Conservation (phyloP, 2,888 invertebrate genomes). For the Cantharis rustica region DNA sequence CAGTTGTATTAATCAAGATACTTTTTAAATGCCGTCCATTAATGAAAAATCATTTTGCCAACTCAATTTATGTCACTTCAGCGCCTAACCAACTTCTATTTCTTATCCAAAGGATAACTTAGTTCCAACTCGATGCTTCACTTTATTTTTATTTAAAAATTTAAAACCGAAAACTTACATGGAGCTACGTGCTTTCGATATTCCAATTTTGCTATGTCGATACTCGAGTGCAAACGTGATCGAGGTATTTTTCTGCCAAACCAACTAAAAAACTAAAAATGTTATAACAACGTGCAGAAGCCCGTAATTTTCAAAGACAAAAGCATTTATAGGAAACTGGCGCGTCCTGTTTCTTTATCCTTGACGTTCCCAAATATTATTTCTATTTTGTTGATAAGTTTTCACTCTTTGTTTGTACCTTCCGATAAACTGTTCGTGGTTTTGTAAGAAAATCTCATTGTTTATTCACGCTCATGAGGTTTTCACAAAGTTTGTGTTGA, state of each 20-base stretch:
- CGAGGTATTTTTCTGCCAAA: not conserved
- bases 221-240: not conserved
- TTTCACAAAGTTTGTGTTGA: not conserved
- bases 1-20: not conserved
- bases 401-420: not conserved
- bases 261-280: not conserved
- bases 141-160: not conserved
- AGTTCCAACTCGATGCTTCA: not conserved
- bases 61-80: not conserved
- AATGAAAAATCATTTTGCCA: not conserved
- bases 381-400: not conserved
- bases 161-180: not conserved
- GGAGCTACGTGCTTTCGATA: not conserved
- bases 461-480: not conserved
- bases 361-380: not conserved
- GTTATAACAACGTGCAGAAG: not conserved
- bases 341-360: not conserved
- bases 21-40: not conserved
- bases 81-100: not conserved
- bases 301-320: not conserved
- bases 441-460: not conserved
- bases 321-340: not conserved
- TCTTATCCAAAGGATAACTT: not conserved
- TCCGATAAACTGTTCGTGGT: not conserved
- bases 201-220: not conserved